Evolutionary conservation across 2,888 invertebrate species (phyloP).

Genomic region (Portevinia maculata): DNA sequence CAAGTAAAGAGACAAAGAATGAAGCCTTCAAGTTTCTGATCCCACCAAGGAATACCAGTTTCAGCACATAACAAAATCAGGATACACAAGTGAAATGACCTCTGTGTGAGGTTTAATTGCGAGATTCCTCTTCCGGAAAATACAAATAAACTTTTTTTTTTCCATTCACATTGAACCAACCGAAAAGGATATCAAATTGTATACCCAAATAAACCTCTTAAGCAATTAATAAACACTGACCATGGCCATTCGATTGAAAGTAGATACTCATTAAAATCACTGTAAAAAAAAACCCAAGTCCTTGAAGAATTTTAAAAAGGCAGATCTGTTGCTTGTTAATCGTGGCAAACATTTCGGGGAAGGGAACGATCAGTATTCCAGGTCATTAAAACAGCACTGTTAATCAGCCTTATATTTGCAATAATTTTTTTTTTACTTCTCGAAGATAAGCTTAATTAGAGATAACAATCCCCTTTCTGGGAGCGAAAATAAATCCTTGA

Average conservation of each 20-base stretch:
- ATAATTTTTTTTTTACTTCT: slow-evolving; percentile 27
- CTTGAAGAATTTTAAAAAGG: slow-evolving; percentile 1
- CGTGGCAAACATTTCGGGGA: slow-evolving; percentile 20
- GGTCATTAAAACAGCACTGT: slow-evolving; percentile 64
- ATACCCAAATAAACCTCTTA: slow-evolving; percentile 34
- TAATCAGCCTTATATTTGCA: slow-evolving; percentile 61
- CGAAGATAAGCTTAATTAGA: slow-evolving; percentile 57
- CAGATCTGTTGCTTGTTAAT: slow-evolving; percentile 31
- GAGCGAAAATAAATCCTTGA: slow-evolving; percentile 33
- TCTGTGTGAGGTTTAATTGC: slow-evolving; percentile 39
- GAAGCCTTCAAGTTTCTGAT: too few species aligned
- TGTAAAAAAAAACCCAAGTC: slow-evolving; percentile 1
- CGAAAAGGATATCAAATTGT: slow-evolving; percentile 29
- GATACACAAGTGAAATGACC: slow-evolving; percentile 40
- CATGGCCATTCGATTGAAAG: slow-evolving; percentile 30
- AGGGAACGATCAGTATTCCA: slow-evolving; percentile 51
- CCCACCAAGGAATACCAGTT: too few species aligned
- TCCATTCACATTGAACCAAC: neutral
- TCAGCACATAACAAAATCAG: slow-evolving; percentile 24
- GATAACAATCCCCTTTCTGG: slow-evolving; percentile 46
- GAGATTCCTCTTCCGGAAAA: neutral
- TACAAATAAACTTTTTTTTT: slow-evolving; percentile 1
- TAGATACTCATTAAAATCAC: slow-evolving; percentile 23
- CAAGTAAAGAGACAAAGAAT: too few species aligned
- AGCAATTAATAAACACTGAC: slow-evolving; percentile 44